Base-by-base conservation (phyloP, 2,797 vertebrate species). In the Aythya fuligula region DNA sequence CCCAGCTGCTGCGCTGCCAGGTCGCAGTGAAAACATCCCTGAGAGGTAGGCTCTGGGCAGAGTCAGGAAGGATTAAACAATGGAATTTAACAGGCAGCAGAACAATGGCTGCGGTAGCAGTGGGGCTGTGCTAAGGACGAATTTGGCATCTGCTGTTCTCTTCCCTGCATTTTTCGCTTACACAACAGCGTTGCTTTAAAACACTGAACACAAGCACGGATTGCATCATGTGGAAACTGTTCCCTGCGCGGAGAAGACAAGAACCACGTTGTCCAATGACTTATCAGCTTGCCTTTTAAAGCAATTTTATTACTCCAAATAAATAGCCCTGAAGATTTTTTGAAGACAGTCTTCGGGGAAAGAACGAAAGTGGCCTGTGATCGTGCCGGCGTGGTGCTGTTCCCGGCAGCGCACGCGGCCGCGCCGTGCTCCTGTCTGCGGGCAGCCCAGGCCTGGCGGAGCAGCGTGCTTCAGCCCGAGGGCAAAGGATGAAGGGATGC, bases 291-390 rank as follows among this genome's bases (percentile, higher is more conserved):
- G 60, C 39, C 60, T 65, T 64, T 57, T 73, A 60, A 47, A 80
- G 65, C 61, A 53, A 28, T 54, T 71, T 62, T 4, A 9, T 47
- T 57, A 3, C 43, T 75, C 27, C n/a, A 16, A 8, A 57, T 27
- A 24, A 8, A 57, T 27, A 24, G n/a, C 76, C 19, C 30, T 27
- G 39, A 51, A 21, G 39, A 8, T 62, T 66, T 74, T 47, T 47
- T 57, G 27, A 21, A 34, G 11, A 13, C 19, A 0, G 0, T 24
- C 39, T 70, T 73, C 1, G 2, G 84, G 51, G 47, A 38, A 75
- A 5, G 85, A 62, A 20, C 53, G 24, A 41, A 30, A 60, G 47
- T 14, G 53, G 22, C 53, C 43, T 82, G 57, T 6, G 49, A 16
- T 69, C 2, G 0, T 39, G 41, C 30, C 14, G 53, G 24, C 49